Conservation (phyloP, 2,113 vertebrate species). For the Miniopterus natalensis region DNA sequence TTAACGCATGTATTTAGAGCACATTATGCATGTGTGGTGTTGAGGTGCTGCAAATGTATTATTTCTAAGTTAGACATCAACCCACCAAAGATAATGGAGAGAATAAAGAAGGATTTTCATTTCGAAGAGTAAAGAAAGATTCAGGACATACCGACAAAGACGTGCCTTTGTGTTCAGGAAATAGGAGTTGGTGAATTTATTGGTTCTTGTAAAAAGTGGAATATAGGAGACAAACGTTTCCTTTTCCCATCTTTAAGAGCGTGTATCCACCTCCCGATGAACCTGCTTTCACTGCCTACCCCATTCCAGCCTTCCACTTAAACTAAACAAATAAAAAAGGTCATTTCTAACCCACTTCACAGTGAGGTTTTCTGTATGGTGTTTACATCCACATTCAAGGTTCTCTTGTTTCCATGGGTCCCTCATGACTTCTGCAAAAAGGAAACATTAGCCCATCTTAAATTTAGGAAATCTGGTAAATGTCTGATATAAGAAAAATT, state of each 20-base stretch:
- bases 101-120: neutral
- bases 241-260: neutral
- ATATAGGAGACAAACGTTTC: neutral
- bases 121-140: neutral
- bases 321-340: neutral
- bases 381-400: neutral
- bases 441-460: neutral
- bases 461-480: neutral
- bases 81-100: neutral
- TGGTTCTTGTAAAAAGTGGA: slow-evolving; percentile 19
- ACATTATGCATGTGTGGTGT: neutral
- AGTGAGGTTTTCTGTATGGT: neutral
- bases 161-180: neutral
- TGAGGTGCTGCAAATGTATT: neutral
- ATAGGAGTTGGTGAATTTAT: neutral
- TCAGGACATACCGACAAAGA: neutral
- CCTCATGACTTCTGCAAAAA: neutral
- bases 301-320: neutral
- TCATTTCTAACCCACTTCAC: neutral
- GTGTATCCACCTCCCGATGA: neutral
- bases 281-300: neutral
- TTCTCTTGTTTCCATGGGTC: neutral
- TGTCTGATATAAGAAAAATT: neutral
- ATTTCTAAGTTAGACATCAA: slow-evolving; percentile 22
- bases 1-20: neutral